These are phyloP conservation scores for Asteroscopus sphinx DNA, from an alignment of 2,888 invertebrate genomes.

Conservation along the genomic window DNA sequence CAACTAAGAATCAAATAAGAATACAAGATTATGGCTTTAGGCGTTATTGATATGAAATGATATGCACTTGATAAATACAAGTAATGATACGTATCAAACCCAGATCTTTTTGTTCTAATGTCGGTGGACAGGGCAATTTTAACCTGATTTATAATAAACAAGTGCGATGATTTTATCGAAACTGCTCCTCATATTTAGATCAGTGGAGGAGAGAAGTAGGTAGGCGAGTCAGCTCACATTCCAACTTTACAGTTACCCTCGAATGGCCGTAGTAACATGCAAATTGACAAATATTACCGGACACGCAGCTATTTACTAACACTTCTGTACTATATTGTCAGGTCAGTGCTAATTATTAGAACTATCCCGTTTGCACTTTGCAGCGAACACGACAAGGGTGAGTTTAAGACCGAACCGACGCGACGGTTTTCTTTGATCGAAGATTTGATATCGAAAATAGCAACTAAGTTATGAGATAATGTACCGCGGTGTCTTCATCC, in stretches of 20 bases:
- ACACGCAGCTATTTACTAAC: slow-evolving; percentile 44
- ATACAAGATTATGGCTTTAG: no score
- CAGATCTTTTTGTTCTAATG: slow-evolving; percentile 9
- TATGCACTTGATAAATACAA: slow-evolving; percentile 12
- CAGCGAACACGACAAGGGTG: background rate
- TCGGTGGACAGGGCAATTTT: slow-evolving; percentile 11
- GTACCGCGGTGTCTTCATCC: no score
- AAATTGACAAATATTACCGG: slow-evolving; percentile 83
- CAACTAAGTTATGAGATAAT: no score
- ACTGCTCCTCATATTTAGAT: slow-evolving; percentile 63
- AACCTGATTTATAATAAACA: slow-evolving; percentile 36
- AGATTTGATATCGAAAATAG: no score
- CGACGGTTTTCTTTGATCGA: background rate
- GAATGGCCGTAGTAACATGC: slow-evolving; percentile 67
- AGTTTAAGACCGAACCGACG: background rate
- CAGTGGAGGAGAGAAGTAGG: slow-evolving; percentile 70
- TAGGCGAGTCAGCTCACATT: slow-evolving; percentile 74
- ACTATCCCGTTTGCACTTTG: slow-evolving; percentile 9
- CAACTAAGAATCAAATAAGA: no score
- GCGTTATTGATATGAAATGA: background rate
- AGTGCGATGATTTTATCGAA: slow-evolving; percentile 55
- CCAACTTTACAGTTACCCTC: slow-evolving; percentile 80
- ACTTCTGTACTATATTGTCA: slow-evolving; percentile 17
- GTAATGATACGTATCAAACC: slow-evolving; percentile 26
- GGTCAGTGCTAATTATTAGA: slow-evolving; percentile 24